Conservation (phyloP, 2,797 vertebrate species). For the Microhierax caerulescens region DNA sequence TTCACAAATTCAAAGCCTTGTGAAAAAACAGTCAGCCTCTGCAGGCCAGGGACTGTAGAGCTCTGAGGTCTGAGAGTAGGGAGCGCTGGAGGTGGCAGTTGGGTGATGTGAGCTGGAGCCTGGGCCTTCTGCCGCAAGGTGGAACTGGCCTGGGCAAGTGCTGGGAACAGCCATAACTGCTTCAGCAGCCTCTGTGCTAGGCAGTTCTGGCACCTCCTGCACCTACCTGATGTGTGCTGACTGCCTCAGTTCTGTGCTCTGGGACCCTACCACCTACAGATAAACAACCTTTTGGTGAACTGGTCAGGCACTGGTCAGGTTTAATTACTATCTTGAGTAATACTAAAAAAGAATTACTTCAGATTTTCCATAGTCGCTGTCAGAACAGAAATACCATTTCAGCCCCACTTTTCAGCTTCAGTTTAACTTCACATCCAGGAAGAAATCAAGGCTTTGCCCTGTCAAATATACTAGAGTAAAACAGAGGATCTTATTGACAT, state of each 20-base stretch:
- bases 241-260: not conserved
- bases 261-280: not conserved
- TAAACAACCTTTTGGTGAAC: not conserved
- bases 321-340: not conserved
- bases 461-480: not conserved
- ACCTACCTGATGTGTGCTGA: accelerated
- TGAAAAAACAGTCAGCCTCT: not conserved
- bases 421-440: not conserved
- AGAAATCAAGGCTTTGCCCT: not conserved
- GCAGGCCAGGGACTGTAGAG: not conserved
- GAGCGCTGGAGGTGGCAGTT: not conserved
- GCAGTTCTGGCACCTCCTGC: not conserved
- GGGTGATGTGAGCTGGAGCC: accelerated
- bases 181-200: not conserved
- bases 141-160: not conserved
- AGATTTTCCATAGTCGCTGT: not conserved
- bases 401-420: not conserved
- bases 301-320: not conserved
- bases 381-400: not conserved
- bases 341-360: not conserved
- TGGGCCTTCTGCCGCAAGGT: not conserved
- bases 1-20: not conserved
- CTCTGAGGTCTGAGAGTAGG: not conserved
- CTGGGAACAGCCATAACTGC: not conserved
- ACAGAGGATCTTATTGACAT: not conserved